Percentiles rank a stretch among this genome's conserved stretches.
Evolutionary conservation across 2,888 invertebrate species (phyloP).

Genomic region (Biston stratarius): DNA sequence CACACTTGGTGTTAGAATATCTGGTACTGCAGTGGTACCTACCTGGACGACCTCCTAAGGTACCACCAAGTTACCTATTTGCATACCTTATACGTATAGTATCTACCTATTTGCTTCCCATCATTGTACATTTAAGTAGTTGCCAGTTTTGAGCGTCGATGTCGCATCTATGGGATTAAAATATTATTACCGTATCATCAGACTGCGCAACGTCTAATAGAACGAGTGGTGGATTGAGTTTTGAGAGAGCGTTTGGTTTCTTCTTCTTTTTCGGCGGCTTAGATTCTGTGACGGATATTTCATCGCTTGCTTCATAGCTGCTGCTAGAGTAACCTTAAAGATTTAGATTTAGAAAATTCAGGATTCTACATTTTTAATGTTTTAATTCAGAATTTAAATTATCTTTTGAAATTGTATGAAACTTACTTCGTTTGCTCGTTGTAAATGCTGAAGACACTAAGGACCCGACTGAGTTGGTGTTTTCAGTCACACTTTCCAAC

Average conservation of each 20-base stretch:
- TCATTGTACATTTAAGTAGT: too few relatives aligned
- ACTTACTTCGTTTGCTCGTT: conserved; percentile 17
- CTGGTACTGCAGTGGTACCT: too few relatives aligned
- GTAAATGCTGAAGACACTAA: conserved; percentile 46
- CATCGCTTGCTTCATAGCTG: conserved; percentile 54
- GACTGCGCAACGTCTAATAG: conserved; percentile 5
- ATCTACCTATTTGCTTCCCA: too few relatives aligned
- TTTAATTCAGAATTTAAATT: not conserved
- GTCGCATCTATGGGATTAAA: not conserved
- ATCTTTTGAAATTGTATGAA: not conserved
- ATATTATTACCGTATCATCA: conserved; percentile 15
- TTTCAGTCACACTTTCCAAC: conserved; percentile 72
- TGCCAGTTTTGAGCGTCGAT: not conserved
- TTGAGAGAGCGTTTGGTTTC: conserved; percentile 42
- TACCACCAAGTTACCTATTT: too few relatives aligned
- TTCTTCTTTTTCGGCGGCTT: conserved; percentile 43
- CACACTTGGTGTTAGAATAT: too few relatives aligned
- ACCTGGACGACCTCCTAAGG: too few relatives aligned
- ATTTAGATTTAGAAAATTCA: conserved; percentile 2
- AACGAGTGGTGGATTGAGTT: conserved; percentile 27
- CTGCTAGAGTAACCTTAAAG: conserved; percentile 54
- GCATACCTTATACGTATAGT: too few relatives aligned
- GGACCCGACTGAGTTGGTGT: conserved; percentile 64
- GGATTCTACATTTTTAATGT: not conserved
- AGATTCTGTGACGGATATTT: conserved; percentile 42